A percentile compares a stretch with the other conserved stretches of the same genome.
Evolutionary conservation across 2,888 invertebrate genomes (phyloP).

Genomic region (Bombylius discolor): DNA sequence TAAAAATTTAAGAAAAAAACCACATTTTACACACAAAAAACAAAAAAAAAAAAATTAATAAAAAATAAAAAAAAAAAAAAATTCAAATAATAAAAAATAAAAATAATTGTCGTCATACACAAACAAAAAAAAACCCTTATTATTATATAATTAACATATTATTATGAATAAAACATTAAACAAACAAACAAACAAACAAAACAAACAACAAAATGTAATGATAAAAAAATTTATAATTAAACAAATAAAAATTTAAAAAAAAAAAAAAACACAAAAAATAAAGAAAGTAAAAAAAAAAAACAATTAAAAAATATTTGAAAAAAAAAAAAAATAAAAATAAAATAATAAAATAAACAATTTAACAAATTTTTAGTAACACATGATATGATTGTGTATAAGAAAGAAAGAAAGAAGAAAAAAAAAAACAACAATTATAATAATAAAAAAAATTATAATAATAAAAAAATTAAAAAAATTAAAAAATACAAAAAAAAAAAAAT

Average conservation of each 20-base stretch:
- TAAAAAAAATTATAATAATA: neutral
- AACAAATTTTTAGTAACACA: neutral
- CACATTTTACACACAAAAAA: neutral
- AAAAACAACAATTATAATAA: neutral
- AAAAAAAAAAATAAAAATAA: no score
- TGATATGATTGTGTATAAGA: neutral
- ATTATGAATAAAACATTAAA: no score
- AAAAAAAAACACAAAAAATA: neutral
- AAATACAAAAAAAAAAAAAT: neutral
- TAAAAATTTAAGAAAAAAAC: neutral
- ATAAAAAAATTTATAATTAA: no score
- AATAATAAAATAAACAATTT: neutral
- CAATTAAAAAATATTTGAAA: neutral
- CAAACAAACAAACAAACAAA: no score
- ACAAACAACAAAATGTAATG: no score
- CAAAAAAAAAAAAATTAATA: neutral
- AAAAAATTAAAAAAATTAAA: neutral
- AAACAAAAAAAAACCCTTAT: conserved; percentile 1
- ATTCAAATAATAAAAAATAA: neutral
- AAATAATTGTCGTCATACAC: conserved; percentile 13
- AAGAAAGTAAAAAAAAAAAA: neutral
- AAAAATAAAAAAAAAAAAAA: neutral
- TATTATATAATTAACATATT: neutral
- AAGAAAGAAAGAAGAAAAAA: neutral
- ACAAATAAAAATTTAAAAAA: neutral